A percentile compares a stretch with the other conserved stretches of the same genome.
Conservation (phyloP, 2,888 invertebrate species). For the Falcaria lacertinaria region DNA sequence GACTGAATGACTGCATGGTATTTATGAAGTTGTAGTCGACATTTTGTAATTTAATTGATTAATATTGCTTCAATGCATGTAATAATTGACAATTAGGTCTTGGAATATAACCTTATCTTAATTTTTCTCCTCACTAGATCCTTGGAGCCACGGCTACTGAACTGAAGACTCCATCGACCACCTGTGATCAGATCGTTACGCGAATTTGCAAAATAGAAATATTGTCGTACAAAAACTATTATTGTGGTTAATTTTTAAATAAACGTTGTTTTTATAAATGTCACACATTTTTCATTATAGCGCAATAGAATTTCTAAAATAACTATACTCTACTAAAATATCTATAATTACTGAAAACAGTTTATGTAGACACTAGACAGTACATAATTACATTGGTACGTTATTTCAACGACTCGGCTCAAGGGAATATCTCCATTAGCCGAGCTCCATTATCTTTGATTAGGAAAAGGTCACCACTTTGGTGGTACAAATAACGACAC, state of each 20-base stretch:
- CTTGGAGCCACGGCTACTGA: conserved; percentile 17
- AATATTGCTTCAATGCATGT: neutral
- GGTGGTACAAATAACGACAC: too few species aligned
- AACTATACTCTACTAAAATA: too few species aligned
- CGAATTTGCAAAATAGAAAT: conserved; percentile 6
- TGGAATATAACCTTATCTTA: neutral
- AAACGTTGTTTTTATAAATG: neutral
- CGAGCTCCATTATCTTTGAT: too few species aligned
- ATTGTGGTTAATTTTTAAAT: neutral
- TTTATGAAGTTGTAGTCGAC: neutral
- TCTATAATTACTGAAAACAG: too few species aligned
- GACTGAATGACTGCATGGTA: neutral
- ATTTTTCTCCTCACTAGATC: conserved; percentile 20
- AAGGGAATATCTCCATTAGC: too few species aligned
- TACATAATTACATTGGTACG: too few species aligned
- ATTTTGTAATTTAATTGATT: neutral
- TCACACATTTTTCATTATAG: neutral
- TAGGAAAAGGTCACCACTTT: too few species aligned
- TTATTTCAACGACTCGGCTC: too few species aligned
- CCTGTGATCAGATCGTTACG: conserved; percentile 19
- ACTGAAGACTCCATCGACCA: conserved; percentile 23
- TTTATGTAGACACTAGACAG: too few species aligned
- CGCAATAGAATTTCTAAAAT: too few species aligned
- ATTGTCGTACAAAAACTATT: neutral
- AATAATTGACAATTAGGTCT: too few species aligned